Evolutionary conservation across 2,797 vertebrate genomes (phyloP).

Genomic region (Ambastaia sidthimunki): DNA sequence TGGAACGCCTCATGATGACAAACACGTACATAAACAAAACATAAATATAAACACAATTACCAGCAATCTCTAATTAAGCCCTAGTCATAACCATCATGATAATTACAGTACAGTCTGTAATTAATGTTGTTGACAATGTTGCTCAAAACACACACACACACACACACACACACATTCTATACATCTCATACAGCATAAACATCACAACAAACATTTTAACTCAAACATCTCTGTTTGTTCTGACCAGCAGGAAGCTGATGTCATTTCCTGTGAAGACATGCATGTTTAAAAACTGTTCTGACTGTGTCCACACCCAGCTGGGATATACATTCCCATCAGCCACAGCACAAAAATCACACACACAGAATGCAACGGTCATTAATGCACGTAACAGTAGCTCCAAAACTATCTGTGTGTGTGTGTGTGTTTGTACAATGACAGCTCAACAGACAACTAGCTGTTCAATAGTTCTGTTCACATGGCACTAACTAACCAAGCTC

Average conservation of each 20-base stretch:
- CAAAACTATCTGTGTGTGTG: background rate
- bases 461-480: too few species aligned
- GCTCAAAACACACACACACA: background rate
- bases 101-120: constrained; percentile 17
- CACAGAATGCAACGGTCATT: background rate
- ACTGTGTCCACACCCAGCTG: constrained; percentile 57
- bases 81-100: constrained; percentile 6
- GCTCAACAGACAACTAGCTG: too few species aligned
- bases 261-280: constrained; percentile 68
- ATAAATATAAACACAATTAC: constrained; percentile 20
- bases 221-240: constrained; percentile 51
- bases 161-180: constrained; percentile 7
- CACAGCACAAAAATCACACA: constrained; percentile 58
- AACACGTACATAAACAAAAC: background rate
- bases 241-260: constrained; percentile 66
- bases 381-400: background rate
- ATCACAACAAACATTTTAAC: constrained; percentile 69
- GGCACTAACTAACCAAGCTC: too few species aligned
- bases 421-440: too few species aligned
- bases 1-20: background rate
- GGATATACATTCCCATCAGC: constrained; percentile 28
- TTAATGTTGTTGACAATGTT: constrained; percentile 1
- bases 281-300: constrained; percentile 70
- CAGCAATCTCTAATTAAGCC: background rate
- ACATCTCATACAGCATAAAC: constrained; percentile 14